Evolutionary conservation across 2,888 invertebrate species (phyloP).

Genomic region (Sphecodes monilicornis): DNA sequence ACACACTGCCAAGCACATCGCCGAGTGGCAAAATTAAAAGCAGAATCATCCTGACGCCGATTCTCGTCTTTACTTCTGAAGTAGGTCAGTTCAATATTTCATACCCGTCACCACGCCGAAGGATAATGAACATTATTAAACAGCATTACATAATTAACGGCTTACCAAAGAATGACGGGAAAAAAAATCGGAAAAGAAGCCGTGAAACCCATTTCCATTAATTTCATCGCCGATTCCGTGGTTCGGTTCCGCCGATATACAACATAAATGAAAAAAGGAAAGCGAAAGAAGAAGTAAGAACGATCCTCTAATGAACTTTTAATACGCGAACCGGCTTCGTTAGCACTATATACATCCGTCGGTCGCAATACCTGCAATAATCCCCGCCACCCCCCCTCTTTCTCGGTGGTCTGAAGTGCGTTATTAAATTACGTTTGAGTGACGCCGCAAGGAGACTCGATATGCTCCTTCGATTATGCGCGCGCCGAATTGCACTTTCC

Average conservation of each 20-base stretch:
- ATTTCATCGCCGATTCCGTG: neutral
- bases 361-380: neutral
- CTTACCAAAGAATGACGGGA: neutral
- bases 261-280: neutral
- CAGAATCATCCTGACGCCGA: neutral
- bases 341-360: slow-evolving; percentile 1
- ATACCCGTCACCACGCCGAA: neutral
- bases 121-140: slow-evolving; percentile 11
- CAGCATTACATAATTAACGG: slow-evolving; percentile 12
- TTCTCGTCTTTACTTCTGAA: neutral
- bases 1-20: neutral
- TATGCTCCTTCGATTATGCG: neutral
- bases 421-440: slow-evolving; percentile 29
- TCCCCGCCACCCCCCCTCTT: too few species aligned
- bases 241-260: neutral
- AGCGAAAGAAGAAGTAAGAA: too few species aligned
- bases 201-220: slow-evolving; percentile 1
- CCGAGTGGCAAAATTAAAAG: neutral
- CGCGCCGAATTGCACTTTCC: neutral
- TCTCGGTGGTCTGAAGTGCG: neutral
- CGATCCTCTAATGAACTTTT: slow-evolving; percentile 9
- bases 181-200: neutral
- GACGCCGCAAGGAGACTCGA: slow-evolving; percentile 17
- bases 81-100: slow-evolving; percentile 13
- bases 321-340: neutral